Conservation (phyloP, 2,888 invertebrate genomes). For the Ptychoptera contaminata region DNA sequence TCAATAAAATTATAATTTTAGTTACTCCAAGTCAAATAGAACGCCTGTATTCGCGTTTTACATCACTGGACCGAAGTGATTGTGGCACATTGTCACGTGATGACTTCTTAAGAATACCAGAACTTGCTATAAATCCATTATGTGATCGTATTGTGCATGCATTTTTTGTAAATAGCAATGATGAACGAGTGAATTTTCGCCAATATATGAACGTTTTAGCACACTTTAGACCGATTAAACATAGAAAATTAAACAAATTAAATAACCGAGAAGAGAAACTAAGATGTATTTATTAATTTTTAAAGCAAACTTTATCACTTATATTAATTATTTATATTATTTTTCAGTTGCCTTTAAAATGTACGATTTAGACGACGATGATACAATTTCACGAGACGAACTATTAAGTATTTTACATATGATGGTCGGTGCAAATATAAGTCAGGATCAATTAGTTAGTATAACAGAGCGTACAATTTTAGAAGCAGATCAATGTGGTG, state of each 20-base stretch:
- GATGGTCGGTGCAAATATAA: conserved; percentile 99
- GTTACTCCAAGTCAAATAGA: conserved; percentile 98
- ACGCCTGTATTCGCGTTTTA: conserved; percentile 91
- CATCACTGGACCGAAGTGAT: conserved; percentile 88
- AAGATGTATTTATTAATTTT: conserved; percentile 45
- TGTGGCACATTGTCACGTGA: conserved; percentile 91
- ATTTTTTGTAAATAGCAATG: conserved; percentile 82
- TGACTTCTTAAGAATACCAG: conserved; percentile 94
- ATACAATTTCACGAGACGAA: conserved; percentile 90
- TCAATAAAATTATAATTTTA: conserved; percentile 32
- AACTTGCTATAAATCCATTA: conserved; percentile 94
- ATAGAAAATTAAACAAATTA: conserved; percentile 72
- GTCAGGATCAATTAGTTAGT: conserved; percentile 81
- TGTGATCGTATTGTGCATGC: conserved; percentile 97
- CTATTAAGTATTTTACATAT: conserved; percentile 91
- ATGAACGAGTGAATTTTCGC: conserved; percentile 88
- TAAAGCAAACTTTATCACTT: conserved; percentile 6
- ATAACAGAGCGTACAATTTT: conserved; percentile 97
- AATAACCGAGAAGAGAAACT: conserved; percentile 92
- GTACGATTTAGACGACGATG: conserved; percentile 98
- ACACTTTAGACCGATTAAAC: conserved; percentile 88
- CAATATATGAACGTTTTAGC: conserved; percentile 95
- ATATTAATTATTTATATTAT: conserved; percentile 3
- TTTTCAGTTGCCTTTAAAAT: conserved; percentile 94
- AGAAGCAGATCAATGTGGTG: conserved; percentile 93